Conservation (phyloP, 2,113 vertebrate species). For the Crotophaga sulcirostris region DNA sequence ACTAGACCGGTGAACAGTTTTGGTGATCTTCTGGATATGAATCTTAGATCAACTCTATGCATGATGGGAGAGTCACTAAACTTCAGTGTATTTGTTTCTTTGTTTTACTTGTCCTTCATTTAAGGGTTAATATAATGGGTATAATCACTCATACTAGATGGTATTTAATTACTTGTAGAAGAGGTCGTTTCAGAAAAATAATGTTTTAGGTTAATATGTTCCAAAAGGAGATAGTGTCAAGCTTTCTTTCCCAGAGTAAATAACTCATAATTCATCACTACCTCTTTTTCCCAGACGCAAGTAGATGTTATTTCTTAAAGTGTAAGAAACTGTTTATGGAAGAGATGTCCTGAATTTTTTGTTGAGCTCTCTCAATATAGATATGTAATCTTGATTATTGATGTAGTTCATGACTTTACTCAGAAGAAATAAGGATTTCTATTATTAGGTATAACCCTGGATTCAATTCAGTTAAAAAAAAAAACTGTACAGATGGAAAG, state of each 20-base stretch:
- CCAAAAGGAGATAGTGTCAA: background rate
- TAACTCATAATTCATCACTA: background rate
- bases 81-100: background rate
- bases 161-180: background rate
- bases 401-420: background rate
- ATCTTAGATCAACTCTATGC: background rate
- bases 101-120: background rate
- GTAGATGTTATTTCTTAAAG: slow-evolving; percentile 13
- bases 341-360: slow-evolving; percentile 33
- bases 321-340: slow-evolving; percentile 21
- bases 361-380: background rate
- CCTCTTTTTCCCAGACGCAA: background rate
- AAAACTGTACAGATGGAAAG: background rate
- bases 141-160: background rate
- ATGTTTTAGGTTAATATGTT: background rate
- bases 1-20: background rate
- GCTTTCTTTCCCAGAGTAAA: slow-evolving; percentile 13
- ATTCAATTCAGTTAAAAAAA: background rate
- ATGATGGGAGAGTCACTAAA: background rate
- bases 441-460: background rate
- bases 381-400: background rate
- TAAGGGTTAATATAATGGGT: background rate
- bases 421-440: slow-evolving; percentile 3
- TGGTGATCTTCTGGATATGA: background rate
- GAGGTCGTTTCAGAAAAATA: background rate